Evolutionary conservation across 2,888 invertebrate species (phyloP).

Genomic region (Dione juno): DNA sequence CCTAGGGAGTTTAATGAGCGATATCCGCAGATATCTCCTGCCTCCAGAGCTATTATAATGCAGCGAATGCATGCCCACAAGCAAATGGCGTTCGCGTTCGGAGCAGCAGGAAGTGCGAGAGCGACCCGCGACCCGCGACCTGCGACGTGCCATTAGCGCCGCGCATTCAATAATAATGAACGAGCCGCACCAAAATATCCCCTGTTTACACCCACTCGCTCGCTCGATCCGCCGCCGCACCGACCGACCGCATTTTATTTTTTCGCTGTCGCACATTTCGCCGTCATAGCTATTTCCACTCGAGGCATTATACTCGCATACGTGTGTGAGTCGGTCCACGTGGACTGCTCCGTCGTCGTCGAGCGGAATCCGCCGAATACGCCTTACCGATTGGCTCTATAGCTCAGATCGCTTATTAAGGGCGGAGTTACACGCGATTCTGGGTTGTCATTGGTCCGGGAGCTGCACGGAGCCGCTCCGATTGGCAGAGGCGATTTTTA

Average conservation of each 20-base stretch:
- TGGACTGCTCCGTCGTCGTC: slow-evolving; percentile 78
- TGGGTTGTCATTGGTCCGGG: slow-evolving; percentile 60
- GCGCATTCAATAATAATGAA: slow-evolving; percentile 83
- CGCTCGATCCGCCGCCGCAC: slow-evolving; percentile 65
- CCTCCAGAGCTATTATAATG: slow-evolving; percentile 33
- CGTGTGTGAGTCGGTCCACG: slow-evolving; percentile 80
- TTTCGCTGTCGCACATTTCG: slow-evolving; percentile 84
- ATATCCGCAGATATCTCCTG: slow-evolving; percentile 10
- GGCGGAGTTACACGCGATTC: slow-evolving; percentile 81
- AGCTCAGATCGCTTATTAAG: slow-evolving; percentile 82
- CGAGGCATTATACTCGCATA: slow-evolving; percentile 80
- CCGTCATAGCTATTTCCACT: slow-evolving; percentile 85
- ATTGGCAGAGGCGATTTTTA: slow-evolving; percentile 81
- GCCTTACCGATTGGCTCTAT: slow-evolving; percentile 61
- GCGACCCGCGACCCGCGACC: slow-evolving; percentile 57
- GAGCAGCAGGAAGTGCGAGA: slow-evolving; percentile 42
- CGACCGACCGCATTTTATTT: slow-evolving; percentile 84
- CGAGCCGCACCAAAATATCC: slow-evolving; percentile 82
- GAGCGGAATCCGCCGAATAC: slow-evolving; percentile 70
- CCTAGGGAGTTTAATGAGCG: slow-evolving; percentile 2
- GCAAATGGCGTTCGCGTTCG: slow-evolving; percentile 29
- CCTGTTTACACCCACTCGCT: slow-evolving; percentile 83
- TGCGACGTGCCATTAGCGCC: slow-evolving; percentile 75
- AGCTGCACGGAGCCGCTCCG: slow-evolving; percentile 52
- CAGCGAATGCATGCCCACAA: slow-evolving; percentile 34